These are phyloP conservation scores for Gambusia yucatana DNA, from an alignment of 2,797 vertebrate genomes.

Conservation along the genomic window DNA sequence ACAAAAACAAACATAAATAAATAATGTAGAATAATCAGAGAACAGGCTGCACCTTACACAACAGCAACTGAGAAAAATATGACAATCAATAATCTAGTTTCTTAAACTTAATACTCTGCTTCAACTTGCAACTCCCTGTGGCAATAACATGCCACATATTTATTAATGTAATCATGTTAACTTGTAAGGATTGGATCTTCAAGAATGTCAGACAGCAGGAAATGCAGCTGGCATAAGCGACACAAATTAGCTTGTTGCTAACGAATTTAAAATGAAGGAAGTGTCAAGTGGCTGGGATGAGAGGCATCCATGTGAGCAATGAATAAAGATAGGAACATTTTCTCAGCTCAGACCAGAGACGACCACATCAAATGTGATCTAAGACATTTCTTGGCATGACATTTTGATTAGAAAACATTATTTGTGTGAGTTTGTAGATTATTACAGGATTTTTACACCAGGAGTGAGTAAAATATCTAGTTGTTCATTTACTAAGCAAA, in stretches of 20 bases:
- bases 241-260: constrained; percentile 1
- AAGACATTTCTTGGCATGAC: neutral
- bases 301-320: constrained; percentile 26
- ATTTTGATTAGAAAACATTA: neutral
- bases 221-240: constrained; percentile 3
- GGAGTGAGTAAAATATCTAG: constrained; percentile 21
- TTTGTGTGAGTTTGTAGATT: neutral
- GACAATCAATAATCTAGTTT: neutral
- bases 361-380: neutral
- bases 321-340: constrained; percentile 25
- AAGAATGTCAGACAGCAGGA: constrained; percentile 1
- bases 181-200: neutral
- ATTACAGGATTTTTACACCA: neutral
- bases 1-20: neutral
- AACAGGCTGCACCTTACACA: neutral
- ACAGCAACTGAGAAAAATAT: neutral
- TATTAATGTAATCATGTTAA: neutral
- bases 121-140: neutral
- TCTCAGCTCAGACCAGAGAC: neutral
- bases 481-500: neutral
- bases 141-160: neutral
- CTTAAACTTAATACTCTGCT: neutral
- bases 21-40: neutral
- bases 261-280: neutral
- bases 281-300: constrained; percentile 5